Evolutionary conservation across 2,113 vertebrate species (phyloP), one percentile per base, ranked within the genome.

Genomic region (Eudyptes chrysolophus): DNA sequence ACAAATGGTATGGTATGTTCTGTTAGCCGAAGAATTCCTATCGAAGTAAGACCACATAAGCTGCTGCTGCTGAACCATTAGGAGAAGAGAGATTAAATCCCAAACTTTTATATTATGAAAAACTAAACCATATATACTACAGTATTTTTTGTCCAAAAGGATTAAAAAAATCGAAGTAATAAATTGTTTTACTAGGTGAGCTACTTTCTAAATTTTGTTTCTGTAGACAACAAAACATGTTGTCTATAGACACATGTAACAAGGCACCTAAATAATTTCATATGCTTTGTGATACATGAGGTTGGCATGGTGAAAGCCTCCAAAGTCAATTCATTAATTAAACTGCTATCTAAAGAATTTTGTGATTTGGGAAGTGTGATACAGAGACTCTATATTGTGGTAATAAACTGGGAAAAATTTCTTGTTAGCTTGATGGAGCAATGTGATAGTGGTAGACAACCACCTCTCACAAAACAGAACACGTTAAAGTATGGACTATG

Each of bases 81-180:
- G n/a, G 52, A 34, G 6, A 82, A 69, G 38, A 85, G 36, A 83
- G 8, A 52, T 40, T 38, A 84, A 89, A 22, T 5, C 6, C 9
- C 15, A 69, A 74, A 29, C 2, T 34, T 49, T 18, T 18, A 34
- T 46, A 21, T 46, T 40, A 49, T 26, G 40, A 84, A 72, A 60
- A 70, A 54, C 0, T 14, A 80, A 55, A 13, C 11, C 2, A 42
- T 40, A 42, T 12, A 18, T 70, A 46, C 3, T 0, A 19, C 11
- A 2, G 0, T 10, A 4, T 26, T 79, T 77, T 78, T 89, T 65
- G 49, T 10, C 11, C 36, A 49, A 49, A 46, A 69, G 40, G 16
- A 4, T 42, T 11, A n/a, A 38, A 51, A 30, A 51, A 65, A 65
- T 49, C 13, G 30, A 87, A 87, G 5, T 13, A 61, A 68, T 16